Base-by-base conservation (phyloP, 2,113 vertebrate genomes). In the Delphinus delphis region DNA sequence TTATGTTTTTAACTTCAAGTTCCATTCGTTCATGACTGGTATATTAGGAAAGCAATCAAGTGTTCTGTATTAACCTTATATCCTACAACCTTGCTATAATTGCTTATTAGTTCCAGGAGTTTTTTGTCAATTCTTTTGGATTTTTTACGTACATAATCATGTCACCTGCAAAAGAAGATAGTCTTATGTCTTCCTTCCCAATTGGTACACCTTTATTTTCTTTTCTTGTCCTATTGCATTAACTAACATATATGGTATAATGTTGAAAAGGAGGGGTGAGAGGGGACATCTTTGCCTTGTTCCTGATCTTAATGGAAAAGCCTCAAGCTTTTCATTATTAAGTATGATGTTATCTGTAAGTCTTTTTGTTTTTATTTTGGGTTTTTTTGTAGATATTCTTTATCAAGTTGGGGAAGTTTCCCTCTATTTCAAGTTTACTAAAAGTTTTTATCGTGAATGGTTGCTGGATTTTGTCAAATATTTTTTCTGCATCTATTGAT, bases 1-100 rank as follows among this genome's bases (percentile, higher is more conserved):
- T 71, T 82, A 14, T 68, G 20, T 80, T 90, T 84, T 58, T 77
- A 67, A 90, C 70, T 95, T 95, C 18, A 84, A 77, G 31, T 90
- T 77, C 50, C 18, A 77, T 26, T 90, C 60, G 13, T 10, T 92
- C 41, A 63, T 89, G 41, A n/a, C 55, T 62, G 33, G 38, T 62
- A 15, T 62, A 41, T 25, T 20, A 60, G 53, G 80, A 85, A 62
- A 89, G 21, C 47, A 23, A 13, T 26, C 67, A 38, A 33, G 10
- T 55, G 71, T 83, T 90, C 47, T 58, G 7, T 90, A 33, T 47
- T 47, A 89, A 67, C 26, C 6, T 87, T 13, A 21, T 87, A 31
- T 63, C 41, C 36, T 81, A 8, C 55, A 91, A n/a, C 2, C 2
- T 71, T 71, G 73, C 17, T 86, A n/a, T n/a, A 18, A 44, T 74